A percentile compares a stretch with the other conserved stretches of the same genome.
phyloP scores from a whole-genome alignment of 1,140 invertebrate species.

The Choristoneura fumiferana region DNA sequence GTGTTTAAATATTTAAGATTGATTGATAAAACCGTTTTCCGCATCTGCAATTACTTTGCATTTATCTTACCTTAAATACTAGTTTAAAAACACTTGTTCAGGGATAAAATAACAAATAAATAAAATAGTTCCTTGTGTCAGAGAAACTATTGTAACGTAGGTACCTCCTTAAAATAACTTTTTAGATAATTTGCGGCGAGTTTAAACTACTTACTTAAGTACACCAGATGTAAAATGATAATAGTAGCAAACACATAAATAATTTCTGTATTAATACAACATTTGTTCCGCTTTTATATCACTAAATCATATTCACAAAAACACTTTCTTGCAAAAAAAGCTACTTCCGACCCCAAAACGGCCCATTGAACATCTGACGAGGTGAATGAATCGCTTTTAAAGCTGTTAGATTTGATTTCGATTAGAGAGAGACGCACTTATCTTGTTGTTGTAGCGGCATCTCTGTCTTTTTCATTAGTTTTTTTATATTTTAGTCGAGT shows the following conservation, averaged over 20 bases:
- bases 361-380: constrained; percentile 75
- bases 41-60: no score
- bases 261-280: constrained; percentile 12
- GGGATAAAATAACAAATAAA: no score
- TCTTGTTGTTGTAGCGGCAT: background rate
- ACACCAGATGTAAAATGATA: constrained; percentile 9
- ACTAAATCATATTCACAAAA: constrained; percentile 57
- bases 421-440: background rate
- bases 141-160: no score
- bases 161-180: no score
- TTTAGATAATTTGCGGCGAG: no score
- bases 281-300: constrained; percentile 18
- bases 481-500: background rate
- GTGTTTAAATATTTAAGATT: no score
- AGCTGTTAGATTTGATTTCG: background rate
- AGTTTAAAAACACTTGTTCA: no score
- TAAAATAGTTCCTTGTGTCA: no score
- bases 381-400: constrained; percentile 64
- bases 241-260: background rate
- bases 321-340: constrained; percentile 30
- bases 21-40: no score
- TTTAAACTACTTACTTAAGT: no score
- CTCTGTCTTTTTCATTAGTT: background rate
- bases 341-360: constrained; percentile 47
- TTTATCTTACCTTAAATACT: no score